Evolutionary conservation across 2,797 vertebrate species (phyloP), one percentile per base, ranked within the genome.

Genomic region (Lates japonicus): DNA sequence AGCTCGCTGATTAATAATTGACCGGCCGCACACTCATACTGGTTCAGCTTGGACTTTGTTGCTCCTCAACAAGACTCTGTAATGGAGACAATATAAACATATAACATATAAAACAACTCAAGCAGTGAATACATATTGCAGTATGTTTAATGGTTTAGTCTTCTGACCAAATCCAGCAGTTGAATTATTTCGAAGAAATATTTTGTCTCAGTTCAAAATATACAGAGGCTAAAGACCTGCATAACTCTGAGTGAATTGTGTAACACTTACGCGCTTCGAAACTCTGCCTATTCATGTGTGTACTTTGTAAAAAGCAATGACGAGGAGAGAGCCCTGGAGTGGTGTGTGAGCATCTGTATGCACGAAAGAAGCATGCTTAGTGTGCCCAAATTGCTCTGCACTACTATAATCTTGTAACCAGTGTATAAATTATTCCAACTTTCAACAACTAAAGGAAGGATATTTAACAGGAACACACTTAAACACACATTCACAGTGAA

Each of bases 51-150:
- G n/a, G 92, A 78, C 95, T 96, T 82, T 96, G 96, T 87, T 76
- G 91, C 67, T 96, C 96, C 88, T 96, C 95, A 6, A 95, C 94
- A 41, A 97, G 79, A 76, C 90, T 96, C 97, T 98, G 92, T 1
- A 68, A 86, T 22, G 4, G 57, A 69, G 7, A 46, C 3, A 35
- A 58, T 41, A n/a, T n/a, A n/a, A n/a, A n/a, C n/a, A n/a, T n/a
- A n/a, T n/a, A n/a, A n/a, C n/a, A n/a, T n/a, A 41, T 11, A n/a
- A 41, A 41, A 41, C 39, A 41, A 42, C 41, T 14, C 2, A n/a
- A n/a, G n/a, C 41, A 42, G 41, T 42, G 14, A 14, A 42, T 14
- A 42, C 5, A 42, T 14, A 42, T 12, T 58, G 10, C 14, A 39
- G 16, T 42, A 3, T 7, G 16, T 63, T 25, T 11, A 44, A 7